Evolutionary conservation across 2,888 invertebrate species (phyloP), one percentile per base, ranked within the genome.

Genomic region (Xanthorhoe spadicearia): DNA sequence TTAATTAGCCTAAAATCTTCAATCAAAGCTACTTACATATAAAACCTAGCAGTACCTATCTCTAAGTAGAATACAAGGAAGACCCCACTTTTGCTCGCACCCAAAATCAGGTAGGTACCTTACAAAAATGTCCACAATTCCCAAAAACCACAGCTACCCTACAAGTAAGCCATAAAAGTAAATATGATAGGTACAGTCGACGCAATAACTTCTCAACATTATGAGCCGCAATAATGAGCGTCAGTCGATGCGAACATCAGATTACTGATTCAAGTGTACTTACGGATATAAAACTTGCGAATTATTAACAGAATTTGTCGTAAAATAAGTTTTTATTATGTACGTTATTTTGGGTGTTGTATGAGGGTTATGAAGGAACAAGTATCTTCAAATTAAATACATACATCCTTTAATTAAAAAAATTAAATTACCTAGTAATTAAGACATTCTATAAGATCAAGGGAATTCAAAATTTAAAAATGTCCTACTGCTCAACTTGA

Each of bases 171-270:
- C 70, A 70, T 74, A 73, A 75, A 64, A 65, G 60, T 61, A 69
- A 71, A 65, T 61, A 53, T 43, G 38, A 43, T 43, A 64, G 57
- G 68, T 66, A 68, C 58, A 59, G 62, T 62, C 53, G 56, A 46
- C 55, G 43, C 66, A 52, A 65, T 65, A 58, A 61, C 61, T 53
- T 66, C 67, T 50, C 64, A 70, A 68, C 70, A 64, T 65, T 61
- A 66, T 66, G 57, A 53, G 49, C 61, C 57, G 71, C 73, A 75
- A 76, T 77, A 66, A 75, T 72, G 65, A 75, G 73, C 60, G 73
- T 72, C 72, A 72, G 59, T 48, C 52, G 73, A 72, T 68, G 66
- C 70, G 62, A 56, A 68, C 65, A 64, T 63, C 61, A 63, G 75
- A 75, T 76, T 70, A 75, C 18, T 52, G 48, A 61, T 50, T 32